These are phyloP conservation scores for Euura lappo DNA, from an alignment of 1,140 invertebrate species.

Conservation along the genomic window DNA sequence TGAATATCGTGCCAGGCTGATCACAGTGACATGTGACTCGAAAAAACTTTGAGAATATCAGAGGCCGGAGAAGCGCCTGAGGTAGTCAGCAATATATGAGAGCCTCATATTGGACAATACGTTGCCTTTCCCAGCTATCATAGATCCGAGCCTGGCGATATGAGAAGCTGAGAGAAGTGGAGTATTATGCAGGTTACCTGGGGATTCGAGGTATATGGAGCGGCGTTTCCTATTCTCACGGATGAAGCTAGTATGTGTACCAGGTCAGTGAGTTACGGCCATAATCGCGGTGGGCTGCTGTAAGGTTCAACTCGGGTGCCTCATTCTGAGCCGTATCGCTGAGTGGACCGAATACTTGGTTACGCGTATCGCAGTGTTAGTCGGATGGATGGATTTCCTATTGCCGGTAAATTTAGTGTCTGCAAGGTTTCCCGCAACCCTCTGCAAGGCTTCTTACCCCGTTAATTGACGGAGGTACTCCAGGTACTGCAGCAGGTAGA, in stretches of 20 bases:
- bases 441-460: not conserved
- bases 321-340: not conserved
- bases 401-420: not conserved
- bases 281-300: not conserved
- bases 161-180: no score
- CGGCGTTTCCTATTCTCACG: no score
- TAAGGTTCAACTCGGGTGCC: not conserved
- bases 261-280: not conserved
- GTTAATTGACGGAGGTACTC: not conserved
- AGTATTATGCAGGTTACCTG: no score
- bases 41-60: no score
- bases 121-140: no score
- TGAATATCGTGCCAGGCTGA: no score
- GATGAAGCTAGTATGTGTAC: not conserved
- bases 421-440: not conserved
- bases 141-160: no score
- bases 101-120: no score
- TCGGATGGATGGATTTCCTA: constrained; percentile 5
- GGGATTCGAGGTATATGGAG: no score
- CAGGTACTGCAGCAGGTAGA: not conserved
- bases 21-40: no score
- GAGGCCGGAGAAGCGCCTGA: no score
- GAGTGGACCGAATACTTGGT: not conserved
- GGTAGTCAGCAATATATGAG: no score
- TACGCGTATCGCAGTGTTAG: not conserved